Evolutionary conservation across 2,797 vertebrate genomes (phyloP), one percentile per base, ranked within the genome.

Genomic region (Pyrocephalus nanus): DNA sequence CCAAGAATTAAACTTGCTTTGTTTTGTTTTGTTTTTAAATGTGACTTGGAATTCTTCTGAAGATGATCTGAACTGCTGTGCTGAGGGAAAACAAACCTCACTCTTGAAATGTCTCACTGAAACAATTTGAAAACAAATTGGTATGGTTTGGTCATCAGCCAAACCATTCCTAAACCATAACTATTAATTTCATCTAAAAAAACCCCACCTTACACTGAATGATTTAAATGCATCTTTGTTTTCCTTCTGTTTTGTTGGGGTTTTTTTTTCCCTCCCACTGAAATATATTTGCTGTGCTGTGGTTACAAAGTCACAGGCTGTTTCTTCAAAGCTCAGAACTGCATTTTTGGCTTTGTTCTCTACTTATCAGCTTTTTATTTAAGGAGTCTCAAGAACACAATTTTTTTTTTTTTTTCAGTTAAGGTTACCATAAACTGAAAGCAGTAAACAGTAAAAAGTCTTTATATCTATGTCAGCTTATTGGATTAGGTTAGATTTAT

Each of bases 231-330:
- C 3, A 1, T 30, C 53, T 54, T 57, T 27, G 1, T 4, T 6
- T 15, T 10, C n/a, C 2, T 9, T 34, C 25, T 13, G 0, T 6
- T 20, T 16, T 23, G 1, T 40, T 40, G 15, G 15, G 1, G 10
- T 51, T 16, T 15, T 17, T 21, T 30, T 15, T 66, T 32, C 30
- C 2, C 2, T 25, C 7, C 18, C 11, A 3, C 20, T 12, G 15
- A 53, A 80, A 47, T 30, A 5, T 2, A 8, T 78, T 47, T 71
- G 17, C 21, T 29, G 1, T 45, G 22, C 25, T 62, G 17, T 4
- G 3, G 25, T 69, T 79, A 26, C 3, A 61, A 47, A 25, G 8
- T 73, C 19, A 8, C 1, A 1, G 32, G 14, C 14, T 55, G 21
- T 58, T 88, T 76, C 30, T 90, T 70, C 40, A 83, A n/a, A 83